Evolutionary conservation across 2,113 vertebrate species (phyloP).

Genomic region (Psophia crepitans): DNA sequence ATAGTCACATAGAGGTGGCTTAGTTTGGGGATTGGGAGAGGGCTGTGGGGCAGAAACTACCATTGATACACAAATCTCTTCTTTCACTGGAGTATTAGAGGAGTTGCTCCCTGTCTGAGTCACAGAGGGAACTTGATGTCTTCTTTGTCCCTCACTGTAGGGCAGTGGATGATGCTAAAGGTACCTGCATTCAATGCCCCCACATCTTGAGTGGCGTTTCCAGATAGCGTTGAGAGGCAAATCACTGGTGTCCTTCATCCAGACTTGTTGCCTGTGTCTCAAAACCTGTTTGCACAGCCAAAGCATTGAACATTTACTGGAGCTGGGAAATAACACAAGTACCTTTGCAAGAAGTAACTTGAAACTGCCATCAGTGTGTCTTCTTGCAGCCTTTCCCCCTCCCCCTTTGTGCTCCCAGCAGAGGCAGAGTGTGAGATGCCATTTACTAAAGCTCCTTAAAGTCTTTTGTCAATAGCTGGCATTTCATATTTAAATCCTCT

Average conservation of each 20-base stretch:
- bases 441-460: conserved; percentile 21
- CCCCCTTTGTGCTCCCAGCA: background rate
- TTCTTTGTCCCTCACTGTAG: background rate
- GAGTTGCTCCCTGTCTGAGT: background rate
- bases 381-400: background rate
- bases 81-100: background rate
- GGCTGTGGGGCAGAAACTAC: background rate
- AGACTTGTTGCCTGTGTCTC: background rate
- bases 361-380: background rate
- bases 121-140: background rate
- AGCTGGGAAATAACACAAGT: background rate
- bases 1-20: background rate
- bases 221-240: background rate
- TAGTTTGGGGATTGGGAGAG: background rate
- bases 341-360: background rate
- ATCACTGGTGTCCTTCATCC: background rate
- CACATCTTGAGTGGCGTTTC: background rate
- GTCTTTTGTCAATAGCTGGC: background rate
- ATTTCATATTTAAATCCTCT: background rate
- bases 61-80: background rate
- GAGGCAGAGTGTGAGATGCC: background rate
- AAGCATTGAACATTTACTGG: background rate
- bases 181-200: background rate
- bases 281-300: background rate
- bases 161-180: background rate